phyloP scores from a whole-genome alignment of 2,888 invertebrate genomes.

The Ophioninae sp. region DNA sequence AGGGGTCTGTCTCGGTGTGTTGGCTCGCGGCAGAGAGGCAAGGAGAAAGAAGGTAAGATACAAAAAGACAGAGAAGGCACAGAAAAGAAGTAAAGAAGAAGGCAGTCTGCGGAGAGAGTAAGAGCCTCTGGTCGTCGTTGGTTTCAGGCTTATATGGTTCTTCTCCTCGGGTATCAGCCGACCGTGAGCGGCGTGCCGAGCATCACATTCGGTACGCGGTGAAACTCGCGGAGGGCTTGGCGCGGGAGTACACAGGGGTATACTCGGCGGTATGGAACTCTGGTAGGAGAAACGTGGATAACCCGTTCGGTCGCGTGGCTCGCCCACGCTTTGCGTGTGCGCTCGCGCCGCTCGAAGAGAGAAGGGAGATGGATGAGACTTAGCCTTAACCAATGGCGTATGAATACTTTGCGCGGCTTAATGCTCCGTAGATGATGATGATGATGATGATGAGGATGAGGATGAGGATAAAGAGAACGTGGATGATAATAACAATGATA shows the following conservation, averaged over 20 bases:
- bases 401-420: slow-evolving; percentile 60
- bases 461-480: no score
- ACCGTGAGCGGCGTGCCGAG: slow-evolving; percentile 51
- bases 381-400: slow-evolving; percentile 37
- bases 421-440: slow-evolving; percentile 54
- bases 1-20: slow-evolving; percentile 17
- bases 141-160: slow-evolving; percentile 43
- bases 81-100: no score
- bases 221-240: slow-evolving; percentile 57
- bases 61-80: no score
- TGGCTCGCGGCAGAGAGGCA: slow-evolving; percentile 17
- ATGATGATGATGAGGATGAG: slow-evolving; percentile 36
- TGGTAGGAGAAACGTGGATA: slow-evolving; percentile 66
- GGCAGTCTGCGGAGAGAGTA: slow-evolving; percentile 5
- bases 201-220: slow-evolving; percentile 49
- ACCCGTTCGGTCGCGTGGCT: slow-evolving; percentile 80
- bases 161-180: slow-evolving; percentile 20
- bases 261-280: slow-evolving; percentile 41
- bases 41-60: slow-evolving; percentile 18
- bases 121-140: slow-evolving; percentile 52
- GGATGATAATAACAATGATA: slow-evolving; percentile 13
- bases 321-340: slow-evolving; percentile 77
- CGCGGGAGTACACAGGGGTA: slow-evolving; percentile 46
- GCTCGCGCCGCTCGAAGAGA: slow-evolving; percentile 61
- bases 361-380: slow-evolving; percentile 58